Conservation (phyloP, 35 echinoderm and acorn worm genomes). For the Apostichopus parvimensis region DNA sequence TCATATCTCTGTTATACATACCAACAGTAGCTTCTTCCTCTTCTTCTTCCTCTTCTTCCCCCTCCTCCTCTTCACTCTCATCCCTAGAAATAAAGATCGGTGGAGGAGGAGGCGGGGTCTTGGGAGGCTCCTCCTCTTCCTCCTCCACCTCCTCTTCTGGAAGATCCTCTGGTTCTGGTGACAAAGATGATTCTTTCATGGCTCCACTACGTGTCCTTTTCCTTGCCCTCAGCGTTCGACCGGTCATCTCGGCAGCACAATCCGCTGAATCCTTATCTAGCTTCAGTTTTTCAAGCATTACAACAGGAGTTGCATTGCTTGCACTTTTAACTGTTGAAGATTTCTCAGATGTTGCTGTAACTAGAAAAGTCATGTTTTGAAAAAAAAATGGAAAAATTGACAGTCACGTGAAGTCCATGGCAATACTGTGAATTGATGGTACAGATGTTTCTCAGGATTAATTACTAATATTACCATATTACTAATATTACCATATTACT, state of each 20-base stretch:
- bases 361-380: neutral
- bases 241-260: neutral
- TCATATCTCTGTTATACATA: neutral
- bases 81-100: slow-evolving; percentile 68
- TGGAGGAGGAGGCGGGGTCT: slow-evolving; percentile 40
- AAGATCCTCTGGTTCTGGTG: neutral
- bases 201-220: slow-evolving; percentile 55
- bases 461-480: no score
- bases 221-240: neutral
- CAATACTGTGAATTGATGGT: no score
- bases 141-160: neutral
- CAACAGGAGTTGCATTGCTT: slow-evolving; percentile 4
- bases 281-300: slow-evolving; percentile 23
- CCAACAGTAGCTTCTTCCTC: neutral
- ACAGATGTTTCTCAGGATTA: no score
- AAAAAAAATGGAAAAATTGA: no score
- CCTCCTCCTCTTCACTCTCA: slow-evolving; percentile 42
- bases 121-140: neutral
- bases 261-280: slow-evolving; percentile 32
- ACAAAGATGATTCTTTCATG: slow-evolving; percentile 30
- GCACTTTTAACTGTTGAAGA: slow-evolving; percentile 14
- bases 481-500: no score
- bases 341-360: neutral
- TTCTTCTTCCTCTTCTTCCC: neutral
- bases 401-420: no score